A percentile compares a stretch with the other conserved stretches of the same genome.
phyloP scores from a whole-genome alignment of 2,888 invertebrate genomes.

The Philereme transversata region DNA sequence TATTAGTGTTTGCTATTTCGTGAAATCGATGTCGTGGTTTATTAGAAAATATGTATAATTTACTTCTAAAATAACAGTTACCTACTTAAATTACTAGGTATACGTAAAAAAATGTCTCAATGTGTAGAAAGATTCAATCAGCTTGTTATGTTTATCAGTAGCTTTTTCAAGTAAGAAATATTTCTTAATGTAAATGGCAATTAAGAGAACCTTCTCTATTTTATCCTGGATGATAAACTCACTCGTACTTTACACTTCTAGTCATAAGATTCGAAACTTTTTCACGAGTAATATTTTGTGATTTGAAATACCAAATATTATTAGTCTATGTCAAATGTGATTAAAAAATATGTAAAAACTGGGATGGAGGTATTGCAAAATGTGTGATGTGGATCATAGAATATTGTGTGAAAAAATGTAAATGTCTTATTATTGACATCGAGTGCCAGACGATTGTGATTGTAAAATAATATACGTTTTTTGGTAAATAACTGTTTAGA shows the following conservation, averaged over 20 bases:
- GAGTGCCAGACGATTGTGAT: conserved; percentile 81
- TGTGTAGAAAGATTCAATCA: background rate
- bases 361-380: conserved; percentile 12
- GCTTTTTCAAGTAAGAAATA: background rate
- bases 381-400: conserved; percentile 16
- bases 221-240: background rate
- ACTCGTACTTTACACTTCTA: conserved; percentile 5
- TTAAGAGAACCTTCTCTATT: background rate
- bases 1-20: conserved; percentile 43
- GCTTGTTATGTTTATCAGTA: background rate
- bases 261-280: conserved; percentile 4
- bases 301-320: conserved; percentile 18
- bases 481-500: conserved; percentile 60
- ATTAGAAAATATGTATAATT: conserved; percentile 6
- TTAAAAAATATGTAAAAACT: conserved; percentile 9
- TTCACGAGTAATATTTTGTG: conserved; percentile 20
- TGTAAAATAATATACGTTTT: conserved; percentile 61
- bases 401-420: conserved; percentile 17
- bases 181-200: background rate
- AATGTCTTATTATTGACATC: conserved; percentile 46
- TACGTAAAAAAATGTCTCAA: background rate
- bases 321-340: conserved; percentile 14
- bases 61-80: conserved; percentile 1
- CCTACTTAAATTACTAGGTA: background rate
- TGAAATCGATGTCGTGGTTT: conserved; percentile 51